Evolutionary conservation across 2,888 invertebrate species (phyloP).

Genomic region (Metacarcinus magister): DNA sequence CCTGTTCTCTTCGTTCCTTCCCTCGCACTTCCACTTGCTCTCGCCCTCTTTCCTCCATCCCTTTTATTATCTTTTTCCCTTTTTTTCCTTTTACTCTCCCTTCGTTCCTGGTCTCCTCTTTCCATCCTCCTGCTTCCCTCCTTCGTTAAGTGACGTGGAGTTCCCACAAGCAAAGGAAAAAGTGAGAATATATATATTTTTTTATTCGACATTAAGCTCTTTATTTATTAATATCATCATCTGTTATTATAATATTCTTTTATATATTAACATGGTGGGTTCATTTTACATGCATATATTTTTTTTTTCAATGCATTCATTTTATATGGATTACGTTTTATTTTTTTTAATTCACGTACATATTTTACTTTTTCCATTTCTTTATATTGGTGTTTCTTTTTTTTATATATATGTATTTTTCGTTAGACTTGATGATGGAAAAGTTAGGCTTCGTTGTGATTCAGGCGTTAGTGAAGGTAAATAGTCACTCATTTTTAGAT

Average conservation of each 20-base stretch:
- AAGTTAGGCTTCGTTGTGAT: neutral
- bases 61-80: constrained; percentile 22
- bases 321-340: no score
- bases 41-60: constrained; percentile 1
- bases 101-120: neutral
- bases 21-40: neutral
- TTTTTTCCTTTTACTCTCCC: constrained; percentile 28
- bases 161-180: neutral
- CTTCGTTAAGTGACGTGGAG: constrained; percentile 13
- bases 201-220: neutral
- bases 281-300: no score
- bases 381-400: neutral
- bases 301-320: no score
- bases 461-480: neutral
- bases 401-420: neutral
- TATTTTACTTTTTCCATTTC: neutral
- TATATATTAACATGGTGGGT: no score
- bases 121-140: neutral
- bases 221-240: neutral
- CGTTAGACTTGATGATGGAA: neutral
- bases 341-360: no score
- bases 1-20: neutral
- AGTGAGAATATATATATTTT: neutral
- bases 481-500: neutral
- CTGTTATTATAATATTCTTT: no score